Conservation (phyloP, 2,888 invertebrate genomes). For the Trisateles emortualis region DNA sequence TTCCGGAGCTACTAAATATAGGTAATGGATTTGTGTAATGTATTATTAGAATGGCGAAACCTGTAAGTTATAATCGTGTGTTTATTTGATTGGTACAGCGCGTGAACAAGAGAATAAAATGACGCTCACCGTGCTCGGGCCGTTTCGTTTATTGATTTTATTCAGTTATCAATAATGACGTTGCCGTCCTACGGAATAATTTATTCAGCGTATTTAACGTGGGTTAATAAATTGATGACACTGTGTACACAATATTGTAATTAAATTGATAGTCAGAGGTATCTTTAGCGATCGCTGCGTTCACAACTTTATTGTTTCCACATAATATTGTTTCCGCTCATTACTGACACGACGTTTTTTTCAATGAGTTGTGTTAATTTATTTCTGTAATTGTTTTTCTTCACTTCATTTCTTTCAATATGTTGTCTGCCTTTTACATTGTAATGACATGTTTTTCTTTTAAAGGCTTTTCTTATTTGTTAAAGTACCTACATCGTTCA, state of each 20-base stretch:
- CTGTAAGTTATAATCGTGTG: conserved; percentile 36
- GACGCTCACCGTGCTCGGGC: conserved; percentile 15
- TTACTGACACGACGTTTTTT: conserved; percentile 22
- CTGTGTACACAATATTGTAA: conserved; percentile 27
- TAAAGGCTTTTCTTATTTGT: too few species aligned
- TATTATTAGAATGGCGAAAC: conserved; percentile 47
- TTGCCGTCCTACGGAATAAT: conserved; percentile 33
- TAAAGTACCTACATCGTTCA: background rate
- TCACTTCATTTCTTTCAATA: too few species aligned
- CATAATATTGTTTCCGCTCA: conserved; percentile 18
- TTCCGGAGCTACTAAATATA: conserved; percentile 56
- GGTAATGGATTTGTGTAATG: conserved; percentile 46
- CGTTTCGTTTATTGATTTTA: conserved; percentile 43
- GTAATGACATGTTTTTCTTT: background rate
- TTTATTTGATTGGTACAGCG: conserved; percentile 40
- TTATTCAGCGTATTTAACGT: conserved; percentile 37
- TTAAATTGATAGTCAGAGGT: conserved; percentile 25
- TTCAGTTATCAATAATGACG: conserved; percentile 37
- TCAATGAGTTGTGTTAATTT: conserved; percentile 23
- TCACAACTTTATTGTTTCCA: conserved; percentile 3
- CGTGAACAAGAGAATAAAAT: conserved; percentile 24
- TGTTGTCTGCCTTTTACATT: background rate
- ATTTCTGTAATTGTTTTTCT: conserved; percentile 10
- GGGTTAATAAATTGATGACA: conserved; percentile 41
- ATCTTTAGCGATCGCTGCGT: conserved; percentile 6